Evolutionary conservation across 2,888 invertebrate genomes (phyloP), one percentile per base, ranked within the genome.

Genomic region (Lasius fuliginosus): DNA sequence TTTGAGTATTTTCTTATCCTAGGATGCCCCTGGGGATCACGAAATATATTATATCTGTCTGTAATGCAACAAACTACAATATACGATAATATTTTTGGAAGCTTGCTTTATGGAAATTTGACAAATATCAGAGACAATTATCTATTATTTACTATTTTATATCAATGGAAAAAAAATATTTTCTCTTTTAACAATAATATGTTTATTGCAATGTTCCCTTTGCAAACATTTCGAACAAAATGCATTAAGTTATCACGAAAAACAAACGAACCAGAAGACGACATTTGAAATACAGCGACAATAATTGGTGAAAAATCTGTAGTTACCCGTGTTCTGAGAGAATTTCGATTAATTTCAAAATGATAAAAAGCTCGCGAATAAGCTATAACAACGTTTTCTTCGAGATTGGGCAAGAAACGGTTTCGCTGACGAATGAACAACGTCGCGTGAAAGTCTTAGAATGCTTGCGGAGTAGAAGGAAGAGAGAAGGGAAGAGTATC

Each of bases 401-500:
- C 30, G 65, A 49, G 36, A 23, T 84, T 64, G 58, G 58, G 23
- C 42, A 46, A 53, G 71, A 56, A 67, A 58, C 33, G 53, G 12
- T 49, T 18, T 60, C 30, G 30, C 40, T 56, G 79, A 71, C 49
- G 64, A 77, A 77, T 77, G 69, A 77, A 77, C 56, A 77, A 69
- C 62, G 42, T 69, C 68, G n/a, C 23, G 23, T 23, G 49, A 42
- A 49, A 75, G 27, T 69, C 75, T 60, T 53, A 81, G 42, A 81
- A 75, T 85, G 40, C 58, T 62, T 30, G 67, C 62, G 69, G 42
- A 36, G 67, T 23, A 33, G 18, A 56, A 11, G 75, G 60, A 30
- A 30, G 58, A 30, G 69, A 42, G n/a, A 11, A 68, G 30, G 30
- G 11, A 18, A 62, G 27, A 23, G 23, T 23, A 23, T 23, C 49